phyloP scores from a whole-genome alignment of 2,888 invertebrate species.

The Tipula confusa region DNA sequence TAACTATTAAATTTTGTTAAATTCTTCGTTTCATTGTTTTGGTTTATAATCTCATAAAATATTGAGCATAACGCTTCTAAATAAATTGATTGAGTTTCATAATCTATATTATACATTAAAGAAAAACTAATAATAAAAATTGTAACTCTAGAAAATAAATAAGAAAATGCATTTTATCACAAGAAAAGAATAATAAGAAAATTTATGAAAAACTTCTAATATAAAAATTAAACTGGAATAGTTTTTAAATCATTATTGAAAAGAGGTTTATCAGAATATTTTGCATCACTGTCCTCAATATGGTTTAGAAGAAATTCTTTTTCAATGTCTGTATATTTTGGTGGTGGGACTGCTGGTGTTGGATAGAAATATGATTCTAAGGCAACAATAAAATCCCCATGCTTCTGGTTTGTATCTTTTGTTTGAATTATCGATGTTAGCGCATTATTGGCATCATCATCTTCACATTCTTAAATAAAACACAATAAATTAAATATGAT shows the following conservation, averaged over 20 bases:
- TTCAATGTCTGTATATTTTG: slow-evolving; percentile 32
- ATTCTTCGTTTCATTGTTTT: neutral
- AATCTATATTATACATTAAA: neutral
- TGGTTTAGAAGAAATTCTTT: slow-evolving; percentile 30
- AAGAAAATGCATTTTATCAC: slow-evolving; percentile 29
- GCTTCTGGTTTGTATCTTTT: neutral
- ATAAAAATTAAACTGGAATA: neutral
- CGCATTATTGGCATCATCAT: neutral
- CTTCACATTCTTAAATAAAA: neutral
- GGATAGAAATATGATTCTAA: slow-evolving; percentile 34
- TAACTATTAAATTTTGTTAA: neutral
- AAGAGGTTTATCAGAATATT: neutral
- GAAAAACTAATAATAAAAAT: slow-evolving; percentile 1
- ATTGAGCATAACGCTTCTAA: neutral
- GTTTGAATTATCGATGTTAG: neutral
- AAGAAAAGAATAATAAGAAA: neutral
- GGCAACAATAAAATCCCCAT: slow-evolving; percentile 31
- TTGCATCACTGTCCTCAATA: slow-evolving; percentile 26
- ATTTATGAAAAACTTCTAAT: slow-evolving; percentile 27
- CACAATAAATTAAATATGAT: neutral
- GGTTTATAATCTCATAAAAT: slow-evolving; percentile 12
- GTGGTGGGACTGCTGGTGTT: slow-evolving; percentile 33
- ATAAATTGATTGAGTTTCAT: neutral
- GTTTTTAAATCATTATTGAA: neutral
- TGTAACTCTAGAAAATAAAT: neutral